A percentile compares a stretch with the other conserved stretches of the same genome.
These are phyloP conservation scores for Brachypodius melanocephalos DNA, from an alignment of 2,113 vertebrate genomes.

Conservation along the genomic window DNA sequence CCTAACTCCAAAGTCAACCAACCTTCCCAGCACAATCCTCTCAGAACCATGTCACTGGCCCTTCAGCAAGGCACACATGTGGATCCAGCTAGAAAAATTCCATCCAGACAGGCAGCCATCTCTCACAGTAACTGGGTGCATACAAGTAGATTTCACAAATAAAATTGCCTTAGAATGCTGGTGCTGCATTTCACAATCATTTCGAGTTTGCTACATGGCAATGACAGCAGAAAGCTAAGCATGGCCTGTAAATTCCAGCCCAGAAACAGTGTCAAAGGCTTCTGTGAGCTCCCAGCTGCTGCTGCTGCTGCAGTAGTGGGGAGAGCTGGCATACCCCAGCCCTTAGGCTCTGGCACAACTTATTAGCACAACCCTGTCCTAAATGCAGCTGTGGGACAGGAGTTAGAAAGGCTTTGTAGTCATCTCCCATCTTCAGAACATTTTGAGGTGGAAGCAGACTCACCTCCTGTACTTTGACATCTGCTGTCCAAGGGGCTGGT, in stretches of 20 bases:
- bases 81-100: neutral
- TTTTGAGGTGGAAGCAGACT: neutral
- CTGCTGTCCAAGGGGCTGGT: neutral
- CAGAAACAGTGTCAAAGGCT: neutral
- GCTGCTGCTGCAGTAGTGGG: neutral
- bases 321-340: neutral
- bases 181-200: neutral
- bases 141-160: neutral
- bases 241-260: neutral
- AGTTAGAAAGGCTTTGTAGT: neutral
- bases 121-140: neutral
- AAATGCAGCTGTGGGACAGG: neutral
- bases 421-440: neutral
- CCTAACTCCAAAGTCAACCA: neutral
- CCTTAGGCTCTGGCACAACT: neutral
- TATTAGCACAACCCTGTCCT: neutral
- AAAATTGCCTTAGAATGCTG: neutral
- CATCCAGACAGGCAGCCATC: neutral
- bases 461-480: neutral
- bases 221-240: neutral
- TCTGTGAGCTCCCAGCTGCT: neutral
- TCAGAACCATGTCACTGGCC: accelerated
- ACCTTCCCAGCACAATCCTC: neutral
- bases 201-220: neutral
- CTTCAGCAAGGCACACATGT: neutral